These are phyloP conservation scores for Agrochola circellaris DNA, from an alignment of 2,888 invertebrate species.

Conservation along the genomic window DNA sequence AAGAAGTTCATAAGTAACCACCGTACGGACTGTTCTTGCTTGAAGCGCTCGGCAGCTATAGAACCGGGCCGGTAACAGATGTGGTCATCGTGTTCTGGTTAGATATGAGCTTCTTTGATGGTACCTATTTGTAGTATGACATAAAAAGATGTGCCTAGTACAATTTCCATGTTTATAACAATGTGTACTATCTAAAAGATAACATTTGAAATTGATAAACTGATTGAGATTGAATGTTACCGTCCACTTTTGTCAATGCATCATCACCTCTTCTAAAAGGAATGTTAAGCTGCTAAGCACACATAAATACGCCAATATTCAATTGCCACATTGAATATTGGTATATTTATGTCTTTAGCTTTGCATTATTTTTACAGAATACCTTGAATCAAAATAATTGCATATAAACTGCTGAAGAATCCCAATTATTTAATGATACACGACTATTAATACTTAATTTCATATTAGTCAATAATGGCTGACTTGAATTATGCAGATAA, in stretches of 20 bases:
- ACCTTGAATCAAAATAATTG: background rate
- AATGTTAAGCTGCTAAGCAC: background rate
- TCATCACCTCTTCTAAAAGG: background rate
- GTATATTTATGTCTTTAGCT: no score
- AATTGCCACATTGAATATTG: background rate
- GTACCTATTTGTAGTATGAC: background rate
- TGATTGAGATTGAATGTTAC: slow-evolving; percentile 1
- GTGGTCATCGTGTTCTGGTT: no score
- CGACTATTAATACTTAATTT: background rate
- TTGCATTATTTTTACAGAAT: background rate
- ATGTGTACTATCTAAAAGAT: slow-evolving; percentile 13
- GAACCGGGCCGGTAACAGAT: no score
- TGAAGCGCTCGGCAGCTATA: no score
- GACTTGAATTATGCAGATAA: background rate
- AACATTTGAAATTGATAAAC: slow-evolving; percentile 15
- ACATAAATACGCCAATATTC: background rate
- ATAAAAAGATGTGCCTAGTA: background rate
- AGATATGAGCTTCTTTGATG: no score
- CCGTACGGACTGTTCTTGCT: no score
- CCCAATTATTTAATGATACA: background rate
- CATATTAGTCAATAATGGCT: background rate
- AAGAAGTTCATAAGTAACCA: no score
- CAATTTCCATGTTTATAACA: background rate
- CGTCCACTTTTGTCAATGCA: background rate
- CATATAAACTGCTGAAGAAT: background rate